These are phyloP conservation scores for Drosophila sordidula DNA, from an alignment of 2,888 invertebrate genomes.

Conservation along the genomic window DNA sequence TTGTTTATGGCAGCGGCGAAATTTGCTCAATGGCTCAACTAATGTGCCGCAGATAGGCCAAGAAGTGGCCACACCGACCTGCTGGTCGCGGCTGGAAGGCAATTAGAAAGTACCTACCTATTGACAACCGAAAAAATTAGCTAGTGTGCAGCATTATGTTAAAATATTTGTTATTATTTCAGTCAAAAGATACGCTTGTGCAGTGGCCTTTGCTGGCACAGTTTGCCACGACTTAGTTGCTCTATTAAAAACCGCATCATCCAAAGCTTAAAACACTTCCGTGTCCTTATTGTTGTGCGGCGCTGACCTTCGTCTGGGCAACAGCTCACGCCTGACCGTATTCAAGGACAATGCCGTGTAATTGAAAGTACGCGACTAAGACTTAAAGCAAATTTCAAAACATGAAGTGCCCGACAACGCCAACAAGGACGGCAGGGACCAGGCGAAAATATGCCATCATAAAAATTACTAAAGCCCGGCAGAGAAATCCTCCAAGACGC, in stretches of 20 bases:
- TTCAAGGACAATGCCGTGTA: conserved; percentile 72
- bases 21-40: conserved; percentile 78
- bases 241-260: conserved; percentile 16
- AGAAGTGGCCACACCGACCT: conserved; percentile 34
- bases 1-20: conserved; percentile 71
- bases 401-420: conserved; percentile 57
- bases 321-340: conserved; percentile 5
- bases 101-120: conserved; percentile 75
- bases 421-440: conserved; percentile 11
- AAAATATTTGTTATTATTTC: conserved; percentile 4
- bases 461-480: conserved; percentile 59
- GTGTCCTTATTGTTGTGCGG: conserved; percentile 8
- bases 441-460: conserved; percentile 56
- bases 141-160: conserved; percentile 10
- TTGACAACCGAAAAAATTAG: conserved; percentile 41
- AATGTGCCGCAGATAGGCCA: conserved; percentile 68
- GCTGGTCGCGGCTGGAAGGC: conserved; percentile 26
- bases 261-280: conserved; percentile 53
- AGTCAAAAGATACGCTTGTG: conserved; percentile 16
- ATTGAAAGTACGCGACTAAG: conserved; percentile 74
- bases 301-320: conserved; percentile 61
- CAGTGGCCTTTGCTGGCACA: conserved; percentile 32
- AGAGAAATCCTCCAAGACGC: conserved; percentile 49
- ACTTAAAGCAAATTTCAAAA: conserved; percentile 73
- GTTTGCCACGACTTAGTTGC: conserved; percentile 8